Conservation (phyloP, 1,140 invertebrate species). For the Hylyphantes graminicola region DNA sequence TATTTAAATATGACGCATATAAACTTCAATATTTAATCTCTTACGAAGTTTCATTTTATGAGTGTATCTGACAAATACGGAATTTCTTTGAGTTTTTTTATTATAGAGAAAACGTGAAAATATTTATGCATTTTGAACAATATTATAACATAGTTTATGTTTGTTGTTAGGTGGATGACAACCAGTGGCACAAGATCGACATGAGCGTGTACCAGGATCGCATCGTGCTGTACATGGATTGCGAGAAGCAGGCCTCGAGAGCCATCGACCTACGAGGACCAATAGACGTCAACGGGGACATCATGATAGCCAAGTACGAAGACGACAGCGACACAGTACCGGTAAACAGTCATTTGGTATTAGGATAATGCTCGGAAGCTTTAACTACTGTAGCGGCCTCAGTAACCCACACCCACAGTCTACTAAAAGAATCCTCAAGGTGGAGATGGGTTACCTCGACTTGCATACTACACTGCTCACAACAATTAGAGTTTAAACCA, state of each 20-base stretch:
- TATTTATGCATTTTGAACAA: background rate
- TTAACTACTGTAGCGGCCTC: too few species aligned
- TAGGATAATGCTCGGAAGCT: background rate
- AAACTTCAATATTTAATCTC: too few species aligned
- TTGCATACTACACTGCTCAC: too few species aligned
- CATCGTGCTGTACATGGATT: slow-evolving; percentile 79
- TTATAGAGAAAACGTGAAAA: too few species aligned
- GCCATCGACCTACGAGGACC: slow-evolving; percentile 72
- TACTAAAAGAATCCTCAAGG: too few species aligned
- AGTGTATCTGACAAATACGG: too few species aligned
- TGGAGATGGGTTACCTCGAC: too few species aligned
- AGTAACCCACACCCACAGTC: too few species aligned
- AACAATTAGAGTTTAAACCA: too few species aligned
- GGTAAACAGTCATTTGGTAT: slow-evolving; percentile 69
- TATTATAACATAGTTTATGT: background rate
- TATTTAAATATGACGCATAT: too few species aligned
- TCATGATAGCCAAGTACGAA: slow-evolving; percentile 75
- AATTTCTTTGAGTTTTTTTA: too few species aligned
- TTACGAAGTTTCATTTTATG: too few species aligned
- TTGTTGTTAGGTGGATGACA: slow-evolving; percentile 75
- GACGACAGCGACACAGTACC: slow-evolving; percentile 73
- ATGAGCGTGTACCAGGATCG: slow-evolving; percentile 77
- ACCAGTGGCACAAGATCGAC: slow-evolving; percentile 84
- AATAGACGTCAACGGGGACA: slow-evolving; percentile 77
- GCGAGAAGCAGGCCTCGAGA: slow-evolving; percentile 69